phyloP scores from a whole-genome alignment of 2,888 invertebrate species.

The Ormia ochracea region DNA sequence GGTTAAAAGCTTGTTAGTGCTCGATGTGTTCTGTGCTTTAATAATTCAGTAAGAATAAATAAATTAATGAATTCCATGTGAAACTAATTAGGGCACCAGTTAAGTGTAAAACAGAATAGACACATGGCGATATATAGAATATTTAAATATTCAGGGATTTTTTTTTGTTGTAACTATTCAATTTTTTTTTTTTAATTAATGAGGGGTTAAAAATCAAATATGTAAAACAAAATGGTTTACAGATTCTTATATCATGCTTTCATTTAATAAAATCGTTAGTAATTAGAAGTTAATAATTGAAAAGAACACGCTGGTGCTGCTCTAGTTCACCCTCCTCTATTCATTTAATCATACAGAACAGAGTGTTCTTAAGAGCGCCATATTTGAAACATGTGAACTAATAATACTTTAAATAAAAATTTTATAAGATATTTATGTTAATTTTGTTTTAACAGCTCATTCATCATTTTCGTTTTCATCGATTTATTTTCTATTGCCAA shows the following conservation, averaged over 20 bases:
- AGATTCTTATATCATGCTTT: not conserved
- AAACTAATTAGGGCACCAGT: not conserved
- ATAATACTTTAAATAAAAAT: too few relatives aligned
- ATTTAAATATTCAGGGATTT: not conserved
- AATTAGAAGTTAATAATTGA: slow-evolving; percentile 4
- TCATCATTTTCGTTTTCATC: slow-evolving; percentile 19
- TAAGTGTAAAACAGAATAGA: not conserved
- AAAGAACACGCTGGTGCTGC: not conserved
- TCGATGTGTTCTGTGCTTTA: not conserved
- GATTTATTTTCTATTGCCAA: not conserved
- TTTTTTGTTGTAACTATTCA: not conserved
- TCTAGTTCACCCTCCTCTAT: not conserved
- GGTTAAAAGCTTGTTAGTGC: not conserved
- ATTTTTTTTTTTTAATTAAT: slow-evolving; percentile 42
- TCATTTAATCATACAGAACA: not conserved
- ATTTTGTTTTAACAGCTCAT: slow-evolving; percentile 19
- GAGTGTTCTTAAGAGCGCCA: not conserved
- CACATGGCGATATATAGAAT: too few relatives aligned
- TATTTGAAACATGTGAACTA: not conserved
- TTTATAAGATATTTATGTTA: slow-evolving; percentile 1
- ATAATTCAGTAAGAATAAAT: not conserved
- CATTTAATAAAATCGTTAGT: not conserved
- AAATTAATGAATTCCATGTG: slow-evolving; percentile 1
- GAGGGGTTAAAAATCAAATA: not conserved
- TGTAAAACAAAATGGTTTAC: not conserved